phyloP scores from a whole-genome alignment of 30 jellyfish, hydroid and myxozoan species.

The Chironex yamaguchii region DNA sequence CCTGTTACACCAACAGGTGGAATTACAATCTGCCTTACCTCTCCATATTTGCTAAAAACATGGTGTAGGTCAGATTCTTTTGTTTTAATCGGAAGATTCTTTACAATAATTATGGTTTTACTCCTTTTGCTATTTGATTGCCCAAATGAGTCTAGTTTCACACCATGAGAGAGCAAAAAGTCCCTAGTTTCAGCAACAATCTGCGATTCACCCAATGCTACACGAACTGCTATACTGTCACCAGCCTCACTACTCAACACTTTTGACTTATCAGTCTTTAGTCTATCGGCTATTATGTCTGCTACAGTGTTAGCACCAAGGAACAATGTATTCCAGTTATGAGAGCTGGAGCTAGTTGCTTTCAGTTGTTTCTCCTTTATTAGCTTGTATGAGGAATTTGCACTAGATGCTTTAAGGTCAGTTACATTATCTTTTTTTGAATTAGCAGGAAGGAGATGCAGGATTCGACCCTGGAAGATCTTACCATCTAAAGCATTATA shows the following conservation, averaged over 20 bases:
- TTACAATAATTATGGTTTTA: conserved; percentile 78
- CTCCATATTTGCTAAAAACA: conserved; percentile 81
- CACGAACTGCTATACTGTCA: conserved; percentile 89
- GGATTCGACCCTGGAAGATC: conserved; percentile 90
- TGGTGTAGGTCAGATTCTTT: conserved; percentile 69
- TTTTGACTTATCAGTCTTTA: conserved; percentile 70
- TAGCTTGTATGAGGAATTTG: conserved; percentile 77
- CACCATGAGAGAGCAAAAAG: conserved; percentile 92
- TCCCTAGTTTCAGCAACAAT: conserved; percentile 93
- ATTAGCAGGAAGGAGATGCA: conserved; percentile 94
- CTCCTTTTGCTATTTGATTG: conserved; percentile 85
- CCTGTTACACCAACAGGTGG: conserved; percentile 99
- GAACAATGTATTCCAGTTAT: conserved; percentile 97
- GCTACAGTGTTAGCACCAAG: conserved; percentile 97
- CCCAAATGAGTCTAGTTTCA: conserved; percentile 89
- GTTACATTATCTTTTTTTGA: conserved; percentile 47
- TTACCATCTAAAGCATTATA: conserved; percentile 81
- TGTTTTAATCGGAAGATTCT: conserved; percentile 92
- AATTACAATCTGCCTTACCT: conserved; percentile 73
- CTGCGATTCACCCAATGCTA: conserved; percentile 98
- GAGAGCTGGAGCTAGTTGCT: conserved; percentile 74
- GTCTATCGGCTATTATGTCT: conserved; percentile 82
- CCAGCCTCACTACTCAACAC: conserved; percentile 77
- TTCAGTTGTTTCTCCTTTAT: conserved; percentile 73
- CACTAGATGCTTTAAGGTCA: conserved; percentile 11